Percentiles rank a stretch among this genome's conserved stretches.
These are phyloP conservation scores for Coendou prehensilis DNA, from an alignment of 2,797 vertebrate genomes.

Conservation along the genomic window DNA sequence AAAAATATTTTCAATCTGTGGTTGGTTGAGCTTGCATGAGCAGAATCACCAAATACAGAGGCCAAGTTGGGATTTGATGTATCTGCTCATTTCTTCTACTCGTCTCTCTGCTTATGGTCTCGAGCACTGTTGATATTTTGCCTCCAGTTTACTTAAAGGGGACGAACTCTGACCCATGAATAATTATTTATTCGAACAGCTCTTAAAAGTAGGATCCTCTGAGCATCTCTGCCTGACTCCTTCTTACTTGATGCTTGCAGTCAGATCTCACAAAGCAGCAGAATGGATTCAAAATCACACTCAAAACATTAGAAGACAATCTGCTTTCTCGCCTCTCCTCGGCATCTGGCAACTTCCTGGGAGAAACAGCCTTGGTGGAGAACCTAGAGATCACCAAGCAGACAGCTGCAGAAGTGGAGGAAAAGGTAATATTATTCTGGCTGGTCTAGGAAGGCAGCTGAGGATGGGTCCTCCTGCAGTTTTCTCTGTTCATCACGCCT, in stretches of 20 bases:
- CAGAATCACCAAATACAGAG: neutral
- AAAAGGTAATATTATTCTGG: constrained; percentile 90
- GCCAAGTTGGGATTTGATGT: neutral
- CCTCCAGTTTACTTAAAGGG: neutral
- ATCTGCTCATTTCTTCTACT: neutral
- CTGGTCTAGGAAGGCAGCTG: neutral
- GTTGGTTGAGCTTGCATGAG: neutral
- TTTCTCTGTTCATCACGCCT: neutral
- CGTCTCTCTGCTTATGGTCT: neutral
- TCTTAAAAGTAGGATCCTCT: neutral
- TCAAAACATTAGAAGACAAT: constrained; percentile 96
- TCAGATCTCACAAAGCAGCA: constrained; percentile 96
- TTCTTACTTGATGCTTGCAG: constrained; percentile 87
- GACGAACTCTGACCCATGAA: neutral
- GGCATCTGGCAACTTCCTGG: constrained; percentile 97
- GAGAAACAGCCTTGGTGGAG: constrained; percentile 95
- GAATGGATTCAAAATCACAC: constrained; percentile 98
- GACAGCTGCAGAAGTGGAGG: constrained; percentile 95
- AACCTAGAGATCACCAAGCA: constrained; percentile 96
- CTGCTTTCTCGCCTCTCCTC: constrained; percentile 95
- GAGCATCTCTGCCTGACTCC: constrained; percentile 82
- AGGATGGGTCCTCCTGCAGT: accelerated
- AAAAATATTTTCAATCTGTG: neutral
- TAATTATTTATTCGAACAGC: neutral
- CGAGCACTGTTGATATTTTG: neutral